phyloP scores from a whole-genome alignment of 2,888 invertebrate genomes.

The Thalpophila matura region DNA sequence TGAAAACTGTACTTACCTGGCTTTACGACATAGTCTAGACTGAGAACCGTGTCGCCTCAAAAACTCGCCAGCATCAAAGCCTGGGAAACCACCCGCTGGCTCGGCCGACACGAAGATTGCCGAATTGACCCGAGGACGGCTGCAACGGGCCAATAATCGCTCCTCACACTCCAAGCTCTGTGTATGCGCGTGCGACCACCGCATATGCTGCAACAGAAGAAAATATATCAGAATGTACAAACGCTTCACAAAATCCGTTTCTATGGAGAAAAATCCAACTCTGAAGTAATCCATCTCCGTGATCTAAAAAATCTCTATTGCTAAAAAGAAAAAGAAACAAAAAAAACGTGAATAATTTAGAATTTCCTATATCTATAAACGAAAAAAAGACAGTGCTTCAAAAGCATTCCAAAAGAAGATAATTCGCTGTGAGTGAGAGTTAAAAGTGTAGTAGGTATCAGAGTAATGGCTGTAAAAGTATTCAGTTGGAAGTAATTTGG shows the following conservation, averaged over 20 bases:
- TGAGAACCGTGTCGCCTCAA: slow-evolving; percentile 95
- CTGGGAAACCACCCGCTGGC: slow-evolving; percentile 94
- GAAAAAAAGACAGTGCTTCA: slow-evolving; percentile 14
- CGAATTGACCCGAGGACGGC: slow-evolving; percentile 95
- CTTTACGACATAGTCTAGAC: slow-evolving; percentile 95
- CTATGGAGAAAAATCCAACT: not conserved
- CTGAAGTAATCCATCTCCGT: slow-evolving; percentile 18
- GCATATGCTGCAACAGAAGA: slow-evolving; percentile 91
- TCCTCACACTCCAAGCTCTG: slow-evolving; percentile 92
- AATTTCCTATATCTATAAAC: slow-evolving; percentile 1
- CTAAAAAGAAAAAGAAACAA: slow-evolving; percentile 3
- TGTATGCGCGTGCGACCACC: slow-evolving; percentile 93
- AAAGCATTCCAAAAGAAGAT: slow-evolving; percentile 37
- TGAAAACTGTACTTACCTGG: slow-evolving; percentile 85
- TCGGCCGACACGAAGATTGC: slow-evolving; percentile 96
- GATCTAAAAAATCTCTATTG: slow-evolving; percentile 39
- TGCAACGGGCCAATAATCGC: slow-evolving; percentile 89
- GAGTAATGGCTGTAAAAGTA: not conserved
- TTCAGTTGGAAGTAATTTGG: not conserved
- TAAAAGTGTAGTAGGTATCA: not conserved
- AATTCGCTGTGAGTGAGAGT: slow-evolving; percentile 4
- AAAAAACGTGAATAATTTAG: slow-evolving; percentile 9
- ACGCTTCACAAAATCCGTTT: not conserved
- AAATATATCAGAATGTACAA: slow-evolving; percentile 4
- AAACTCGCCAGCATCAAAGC: slow-evolving; percentile 95